phyloP scores from a whole-genome alignment of 2,113 vertebrate genomes.

The Rhabdornis inornatus region DNA sequence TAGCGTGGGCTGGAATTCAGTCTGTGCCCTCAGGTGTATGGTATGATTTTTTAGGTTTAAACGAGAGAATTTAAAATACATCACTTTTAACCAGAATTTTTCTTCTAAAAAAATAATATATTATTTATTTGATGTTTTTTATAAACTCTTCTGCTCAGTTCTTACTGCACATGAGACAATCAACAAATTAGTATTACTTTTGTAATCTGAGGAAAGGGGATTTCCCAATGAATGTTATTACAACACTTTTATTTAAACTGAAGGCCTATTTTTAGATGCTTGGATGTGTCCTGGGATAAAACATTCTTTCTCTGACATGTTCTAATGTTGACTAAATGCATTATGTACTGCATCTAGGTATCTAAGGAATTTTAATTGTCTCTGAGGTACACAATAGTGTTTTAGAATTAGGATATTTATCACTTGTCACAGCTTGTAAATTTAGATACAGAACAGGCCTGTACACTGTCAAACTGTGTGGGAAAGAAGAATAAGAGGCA shows the following conservation, averaged over 20 bases:
- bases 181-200: not conserved
- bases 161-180: not conserved
- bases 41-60: not conserved
- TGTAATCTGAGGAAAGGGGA: slow-evolving; percentile 17
- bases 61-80: not conserved
- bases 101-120: not conserved
- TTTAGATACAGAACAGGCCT: slow-evolving; percentile 53
- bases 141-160: not conserved
- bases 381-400: slow-evolving; percentile 45
- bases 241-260: slow-evolving; percentile 16
- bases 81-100: not conserved
- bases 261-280: slow-evolving; percentile 49
- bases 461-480: slow-evolving; percentile 36
- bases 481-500: slow-evolving; percentile 33
- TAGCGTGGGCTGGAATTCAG: not conserved
- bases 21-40: not conserved
- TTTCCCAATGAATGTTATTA: slow-evolving; percentile 30
- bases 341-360: slow-evolving; percentile 59
- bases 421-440: slow-evolving; percentile 58
- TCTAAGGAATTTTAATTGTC: slow-evolving; percentile 64
- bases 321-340: slow-evolving; percentile 45
- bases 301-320: slow-evolving; percentile 30
- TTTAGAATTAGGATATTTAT: slow-evolving; percentile 61
- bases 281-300: slow-evolving; percentile 38
- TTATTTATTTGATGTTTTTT: not conserved